Conservation (phyloP, 1,140 invertebrate genomes). For the Centruroides sculpturatus region DNA sequence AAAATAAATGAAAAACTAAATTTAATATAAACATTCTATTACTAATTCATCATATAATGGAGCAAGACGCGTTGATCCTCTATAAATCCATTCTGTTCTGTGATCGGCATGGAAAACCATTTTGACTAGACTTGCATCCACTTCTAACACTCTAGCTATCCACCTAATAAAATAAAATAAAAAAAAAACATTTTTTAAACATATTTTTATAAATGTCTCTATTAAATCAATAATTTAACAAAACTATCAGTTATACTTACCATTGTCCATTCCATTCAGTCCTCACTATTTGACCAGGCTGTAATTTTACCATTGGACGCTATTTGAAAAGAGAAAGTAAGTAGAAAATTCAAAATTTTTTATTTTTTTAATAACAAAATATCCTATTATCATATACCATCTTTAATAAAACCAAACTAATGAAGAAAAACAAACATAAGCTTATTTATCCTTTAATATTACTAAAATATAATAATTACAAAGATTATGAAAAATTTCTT, state of each 20-base stretch:
- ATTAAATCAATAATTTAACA: neutral
- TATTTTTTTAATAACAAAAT: too few species aligned
- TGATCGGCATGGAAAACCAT: conserved; percentile 58
- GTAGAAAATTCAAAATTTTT: neutral
- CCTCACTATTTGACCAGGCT: conserved; percentile 61
- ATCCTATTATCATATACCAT: too few species aligned
- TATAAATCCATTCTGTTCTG: conserved; percentile 81
- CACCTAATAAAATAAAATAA: conserved; percentile 41
- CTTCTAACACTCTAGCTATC: conserved; percentile 54
- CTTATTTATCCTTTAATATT: too few species aligned
- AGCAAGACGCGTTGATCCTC: conserved; percentile 69
- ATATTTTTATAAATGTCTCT: too few species aligned
- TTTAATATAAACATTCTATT: conserved; percentile 1
- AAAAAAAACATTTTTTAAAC: too few species aligned
- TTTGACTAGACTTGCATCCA: conserved; percentile 78
- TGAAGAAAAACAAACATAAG: too few species aligned
- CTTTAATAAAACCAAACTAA: too few species aligned
- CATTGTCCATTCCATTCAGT: conserved; percentile 69
- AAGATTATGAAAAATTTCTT: too few species aligned
- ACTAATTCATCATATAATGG: conserved; percentile 58
- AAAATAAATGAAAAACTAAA: neutral
- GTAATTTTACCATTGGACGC: conserved; percentile 76
- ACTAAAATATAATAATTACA: too few species aligned
- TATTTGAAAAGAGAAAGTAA: conserved; percentile 16
- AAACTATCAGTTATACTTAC: conserved; percentile 17